A percentile compares a stretch with the other conserved stretches of the same genome.
These are phyloP conservation scores for Phyllotis vaccarum DNA, from an alignment of 2,797 vertebrate genomes.

Conservation along the genomic window DNA sequence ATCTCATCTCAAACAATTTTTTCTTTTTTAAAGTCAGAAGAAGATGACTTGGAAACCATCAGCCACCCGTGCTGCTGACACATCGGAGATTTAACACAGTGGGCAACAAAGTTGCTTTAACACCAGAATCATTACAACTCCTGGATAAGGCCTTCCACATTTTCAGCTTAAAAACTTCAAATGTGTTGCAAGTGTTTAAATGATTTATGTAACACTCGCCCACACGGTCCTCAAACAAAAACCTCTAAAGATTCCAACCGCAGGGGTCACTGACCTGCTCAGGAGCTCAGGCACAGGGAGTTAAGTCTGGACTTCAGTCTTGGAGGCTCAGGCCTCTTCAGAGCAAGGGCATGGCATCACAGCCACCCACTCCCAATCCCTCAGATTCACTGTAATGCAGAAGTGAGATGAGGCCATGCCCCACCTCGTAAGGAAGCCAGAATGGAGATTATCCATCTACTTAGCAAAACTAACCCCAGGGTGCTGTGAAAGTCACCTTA, in stretches of 20 bases:
- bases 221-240: neutral
- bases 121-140: neutral
- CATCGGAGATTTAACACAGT: neutral
- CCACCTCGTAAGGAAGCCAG: neutral
- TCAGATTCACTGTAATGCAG: neutral
- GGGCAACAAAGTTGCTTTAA: neutral
- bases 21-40: neutral
- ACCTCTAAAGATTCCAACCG: neutral
- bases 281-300: neutral
- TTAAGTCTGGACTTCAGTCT: neutral
- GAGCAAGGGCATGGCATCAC: neutral
- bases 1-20: neutral
- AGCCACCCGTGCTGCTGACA: neutral
- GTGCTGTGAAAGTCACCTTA: neutral
- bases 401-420: neutral
- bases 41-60: neutral
- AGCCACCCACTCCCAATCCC: neutral
- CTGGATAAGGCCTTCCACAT: neutral
- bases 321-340: neutral
- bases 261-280: neutral
- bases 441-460: neutral
- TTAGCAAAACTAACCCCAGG: neutral
- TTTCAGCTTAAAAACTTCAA: neutral
- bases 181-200: neutral
- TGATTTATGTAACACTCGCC: neutral